These are phyloP conservation scores for Tuta absoluta DNA, from an alignment of 2,888 invertebrate species.

Conservation along the genomic window DNA sequence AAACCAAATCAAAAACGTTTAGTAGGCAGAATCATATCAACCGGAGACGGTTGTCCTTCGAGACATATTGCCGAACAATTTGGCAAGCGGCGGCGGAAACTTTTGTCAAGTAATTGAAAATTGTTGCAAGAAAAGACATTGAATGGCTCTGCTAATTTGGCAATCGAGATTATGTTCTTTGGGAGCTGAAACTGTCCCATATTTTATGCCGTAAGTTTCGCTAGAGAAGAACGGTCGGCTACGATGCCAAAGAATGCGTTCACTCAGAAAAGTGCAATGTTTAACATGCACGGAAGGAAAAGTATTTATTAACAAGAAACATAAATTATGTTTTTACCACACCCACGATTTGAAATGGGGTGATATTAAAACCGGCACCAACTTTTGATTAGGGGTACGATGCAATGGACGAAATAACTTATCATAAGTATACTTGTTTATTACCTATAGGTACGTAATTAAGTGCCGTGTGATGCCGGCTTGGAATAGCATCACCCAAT, in stretches of 20 bases:
- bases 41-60: neutral
- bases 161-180: constrained; percentile 16
- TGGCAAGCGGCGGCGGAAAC: constrained; percentile 22
- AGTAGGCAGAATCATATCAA: constrained; percentile 22
- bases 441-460: no score
- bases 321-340: no score
- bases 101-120: constrained; percentile 26
- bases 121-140: constrained; percentile 19
- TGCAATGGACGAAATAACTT: no score
- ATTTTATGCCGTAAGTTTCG: neutral
- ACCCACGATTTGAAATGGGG: no score
- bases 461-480: no score
- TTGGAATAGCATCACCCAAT: no score
- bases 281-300: no score
- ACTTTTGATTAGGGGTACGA: no score
- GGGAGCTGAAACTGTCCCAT: neutral
- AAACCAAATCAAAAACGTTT: constrained; percentile 29
- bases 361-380: no score
- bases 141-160: constrained; percentile 21
- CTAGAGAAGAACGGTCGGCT: neutral
- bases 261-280: neutral
- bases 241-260: neutral
- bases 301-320: no score
- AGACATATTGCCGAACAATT: constrained; percentile 23
- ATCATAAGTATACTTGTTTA: no score